Evolutionary conservation across 2,797 vertebrate species (phyloP), one percentile per base, ranked within the genome.

Genomic region (Decapterus maruadsi): DNA sequence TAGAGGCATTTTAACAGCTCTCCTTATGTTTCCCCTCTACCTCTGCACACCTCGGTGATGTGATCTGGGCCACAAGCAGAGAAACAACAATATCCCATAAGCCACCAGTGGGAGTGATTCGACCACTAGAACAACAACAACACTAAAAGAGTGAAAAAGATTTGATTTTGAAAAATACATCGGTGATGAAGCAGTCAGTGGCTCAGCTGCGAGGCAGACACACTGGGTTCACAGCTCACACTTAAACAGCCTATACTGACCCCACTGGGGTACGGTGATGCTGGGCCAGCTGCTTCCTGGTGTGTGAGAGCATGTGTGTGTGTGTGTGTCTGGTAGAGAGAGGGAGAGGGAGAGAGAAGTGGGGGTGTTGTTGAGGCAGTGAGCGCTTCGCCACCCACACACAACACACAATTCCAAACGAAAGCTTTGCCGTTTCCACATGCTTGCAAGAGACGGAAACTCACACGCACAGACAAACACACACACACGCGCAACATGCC

Each of bases 271-370:
- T 71, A 43, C 58, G 57, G 77, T 81, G 40, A 65, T 60, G 82
- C 58, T 66, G 71, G 60, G 79, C 83, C 87, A 92, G 89, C 85
- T 92, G 90, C 87, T 82, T 75, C 82, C 72, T 13, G 60, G 45
- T 58, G 17, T 68, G 60, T 55, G 61, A 80, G 63, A 57, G 53
- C 58, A 59, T 73, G 64, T 17, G 10, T 68, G 56, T 58, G 45
- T 9, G 6, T 38, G 36, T 26, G 26, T 26, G 26, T 26, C 26
- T 26, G 26, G 26, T 26, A 26, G 26, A 26, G 31, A 34, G 31
- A 34, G 31, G 6, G 45, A 50, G 68, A 7, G 57, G 56, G 34
- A 59, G 51, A 55, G 22, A 51, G 72, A 29, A 40, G 58, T 53
- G 36, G 56, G 50, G 69, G 60, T 13, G 66, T 56, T 85, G 82